These are phyloP conservation scores for Opisthograptis luteolata DNA, from an alignment of 2,888 invertebrate genomes.

Conservation along the genomic window DNA sequence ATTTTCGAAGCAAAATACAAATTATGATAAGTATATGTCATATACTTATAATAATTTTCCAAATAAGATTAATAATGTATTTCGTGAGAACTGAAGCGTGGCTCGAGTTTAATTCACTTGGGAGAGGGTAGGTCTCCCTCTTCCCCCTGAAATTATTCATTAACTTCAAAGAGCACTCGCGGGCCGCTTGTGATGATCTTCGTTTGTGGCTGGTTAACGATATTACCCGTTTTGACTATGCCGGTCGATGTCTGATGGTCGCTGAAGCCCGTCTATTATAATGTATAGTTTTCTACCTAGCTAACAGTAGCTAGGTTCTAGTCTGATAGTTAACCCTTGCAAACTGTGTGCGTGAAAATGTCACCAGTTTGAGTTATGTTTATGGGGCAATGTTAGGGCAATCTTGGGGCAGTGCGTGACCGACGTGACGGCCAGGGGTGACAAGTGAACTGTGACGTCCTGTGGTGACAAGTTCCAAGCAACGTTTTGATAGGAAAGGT, in stretches of 20 bases:
- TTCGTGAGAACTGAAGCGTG: slow-evolving; percentile 32
- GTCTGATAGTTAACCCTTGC: slow-evolving; percentile 18
- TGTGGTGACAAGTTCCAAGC: slow-evolving; percentile 18
- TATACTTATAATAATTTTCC: too few species aligned
- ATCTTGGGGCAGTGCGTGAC: slow-evolving; percentile 4
- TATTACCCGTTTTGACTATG: slow-evolving; percentile 39
- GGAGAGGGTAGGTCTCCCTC: slow-evolving; percentile 22
- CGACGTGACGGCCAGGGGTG: slow-evolving; percentile 14
- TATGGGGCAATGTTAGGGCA: too few species aligned
- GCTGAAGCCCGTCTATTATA: slow-evolving; percentile 25
- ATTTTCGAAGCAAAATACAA: too few species aligned
- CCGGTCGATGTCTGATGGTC: too few species aligned
- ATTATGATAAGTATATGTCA: too few species aligned
- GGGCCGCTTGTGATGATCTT: slow-evolving; percentile 44
- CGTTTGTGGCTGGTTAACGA: slow-evolving; percentile 46
- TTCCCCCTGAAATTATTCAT: slow-evolving; percentile 51
- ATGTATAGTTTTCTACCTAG: too few species aligned
- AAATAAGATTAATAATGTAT: slow-evolving; percentile 30
- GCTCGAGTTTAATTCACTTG: slow-evolving; percentile 39
- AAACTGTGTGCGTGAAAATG: slow-evolving; percentile 19
- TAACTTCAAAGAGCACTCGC: slow-evolving; percentile 45
- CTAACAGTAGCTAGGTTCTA: too few species aligned
- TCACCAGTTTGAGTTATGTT: slow-evolving; percentile 18
- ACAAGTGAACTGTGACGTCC: slow-evolving; percentile 16
- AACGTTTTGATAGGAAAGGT: slow-evolving; percentile 3